A percentile compares a stretch with the other conserved stretches of the same genome.
Conservation (phyloP, 2,888 invertebrate genomes). For the Aromia moschata region DNA sequence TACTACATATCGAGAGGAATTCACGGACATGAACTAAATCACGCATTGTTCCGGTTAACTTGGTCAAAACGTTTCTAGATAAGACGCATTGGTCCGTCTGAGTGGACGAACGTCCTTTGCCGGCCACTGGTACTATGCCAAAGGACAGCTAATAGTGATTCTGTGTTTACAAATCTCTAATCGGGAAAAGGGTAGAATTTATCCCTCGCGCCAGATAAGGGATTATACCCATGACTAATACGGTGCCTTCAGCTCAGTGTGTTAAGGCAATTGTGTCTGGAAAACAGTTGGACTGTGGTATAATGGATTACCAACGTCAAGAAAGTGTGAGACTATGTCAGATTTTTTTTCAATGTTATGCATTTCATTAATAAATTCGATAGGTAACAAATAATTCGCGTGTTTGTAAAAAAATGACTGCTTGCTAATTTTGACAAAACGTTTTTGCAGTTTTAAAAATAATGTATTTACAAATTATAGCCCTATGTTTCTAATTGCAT, state of each 20-base stretch:
- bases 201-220: conserved; percentile 4
- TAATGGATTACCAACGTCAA: no score
- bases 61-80: conserved; percentile 1
- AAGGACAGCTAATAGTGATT: conserved; percentile 6
- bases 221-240: conserved; percentile 17
- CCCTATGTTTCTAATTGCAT: no score
- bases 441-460: no score
- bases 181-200: conserved; percentile 8
- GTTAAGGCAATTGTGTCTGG: neutral
- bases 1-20: no score
- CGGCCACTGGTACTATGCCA: neutral
- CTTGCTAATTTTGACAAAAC: no score
- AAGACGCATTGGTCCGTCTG: neutral
- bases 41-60: neutral
- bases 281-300: neutral
- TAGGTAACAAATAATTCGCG: no score
- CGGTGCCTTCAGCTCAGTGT: conserved; percentile 1
- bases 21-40: neutral
- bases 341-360: no score
- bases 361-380: no score
- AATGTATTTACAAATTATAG: no score
- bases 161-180: conserved; percentile 19
- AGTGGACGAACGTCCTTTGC: conserved; percentile 12
- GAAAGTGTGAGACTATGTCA: no score
- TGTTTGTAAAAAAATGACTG: no score